Conservation (phyloP, 1,140 invertebrate species). For the Pseudobourletiella spinata region DNA sequence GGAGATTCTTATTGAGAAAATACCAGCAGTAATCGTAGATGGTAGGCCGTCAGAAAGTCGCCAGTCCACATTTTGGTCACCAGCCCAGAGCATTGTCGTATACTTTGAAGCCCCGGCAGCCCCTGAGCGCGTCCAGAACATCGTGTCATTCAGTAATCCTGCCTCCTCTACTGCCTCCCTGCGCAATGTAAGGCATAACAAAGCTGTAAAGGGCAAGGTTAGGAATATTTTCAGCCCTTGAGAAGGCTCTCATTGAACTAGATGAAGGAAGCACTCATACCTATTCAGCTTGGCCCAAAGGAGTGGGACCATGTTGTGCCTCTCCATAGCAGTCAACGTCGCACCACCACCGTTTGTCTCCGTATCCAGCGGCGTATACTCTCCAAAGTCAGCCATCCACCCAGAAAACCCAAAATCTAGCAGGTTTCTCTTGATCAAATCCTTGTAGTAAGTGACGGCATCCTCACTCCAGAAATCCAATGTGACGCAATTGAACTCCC, state of each 20-base stretch:
- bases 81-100: too few relatives aligned
- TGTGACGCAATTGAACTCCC: conserved; percentile 41
- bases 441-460: conserved; percentile 42
- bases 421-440: conserved; percentile 41
- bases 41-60: too few relatives aligned
- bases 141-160: too few relatives aligned
- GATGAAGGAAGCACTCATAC: neutral
- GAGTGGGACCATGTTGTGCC: conserved; percentile 23
- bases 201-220: too few relatives aligned
- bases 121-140: too few relatives aligned
- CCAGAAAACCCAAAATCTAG: conserved; percentile 38
- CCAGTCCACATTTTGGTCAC: too few relatives aligned
- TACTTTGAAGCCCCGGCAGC: too few relatives aligned
- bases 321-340: conserved; percentile 4
- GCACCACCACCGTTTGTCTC: conserved; percentile 34
- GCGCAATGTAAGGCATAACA: too few relatives aligned
- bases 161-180: too few relatives aligned
- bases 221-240: neutral
- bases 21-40: too few relatives aligned
- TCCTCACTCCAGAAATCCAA: conserved; percentile 40
- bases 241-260: too few relatives aligned
- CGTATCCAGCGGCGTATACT: conserved; percentile 41
- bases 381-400: conserved; percentile 46
- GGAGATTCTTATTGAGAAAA: too few relatives aligned
- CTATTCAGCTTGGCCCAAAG: conserved; percentile 23